These are phyloP conservation scores for Drosophila suboccidentalis DNA, from an alignment of 2,888 invertebrate species.

Conservation along the genomic window DNA sequence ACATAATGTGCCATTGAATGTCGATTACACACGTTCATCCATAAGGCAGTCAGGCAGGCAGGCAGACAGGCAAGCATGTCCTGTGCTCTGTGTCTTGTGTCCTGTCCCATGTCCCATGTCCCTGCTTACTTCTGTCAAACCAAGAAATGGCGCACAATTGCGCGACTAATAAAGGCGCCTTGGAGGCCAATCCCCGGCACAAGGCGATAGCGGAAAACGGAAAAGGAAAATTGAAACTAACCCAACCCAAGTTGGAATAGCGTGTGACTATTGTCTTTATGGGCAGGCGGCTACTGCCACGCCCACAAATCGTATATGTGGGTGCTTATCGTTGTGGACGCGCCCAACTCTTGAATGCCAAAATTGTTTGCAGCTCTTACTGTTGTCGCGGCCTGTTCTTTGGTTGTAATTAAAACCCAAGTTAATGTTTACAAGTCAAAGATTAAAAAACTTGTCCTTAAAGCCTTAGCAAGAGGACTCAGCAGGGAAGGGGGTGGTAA, in stretches of 20 bases:
- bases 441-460: constrained; percentile 71
- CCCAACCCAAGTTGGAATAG: constrained; percentile 72
- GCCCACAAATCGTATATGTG: constrained; percentile 54
- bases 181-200: constrained; percentile 52
- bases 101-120: neutral
- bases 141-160: constrained; percentile 57
- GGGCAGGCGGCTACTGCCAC: constrained; percentile 48
- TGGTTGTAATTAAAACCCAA: constrained; percentile 83
- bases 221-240: constrained; percentile 79
- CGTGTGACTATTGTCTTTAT: constrained; percentile 56
- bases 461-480: constrained; percentile 9
- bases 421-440: constrained; percentile 81
- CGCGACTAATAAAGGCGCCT: constrained; percentile 53
- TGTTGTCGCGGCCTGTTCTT: constrained; percentile 29
- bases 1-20: constrained; percentile 67
- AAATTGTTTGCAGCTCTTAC: constrained; percentile 33
- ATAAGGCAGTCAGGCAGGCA: constrained; percentile 35
- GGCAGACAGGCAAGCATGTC: constrained; percentile 18
- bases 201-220: constrained; percentile 40
- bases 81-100: constrained; percentile 12
- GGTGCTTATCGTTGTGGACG: constrained; percentile 56
- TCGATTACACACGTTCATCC: constrained; percentile 67
- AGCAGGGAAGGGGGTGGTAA: neutral
- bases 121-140: neutral
- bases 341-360: constrained; percentile 52